Percentiles rank a stretch among this genome's conserved stretches.
These are phyloP conservation scores for Oncorhynchus clarkii DNA, from an alignment of 2,113 vertebrate species.

Conservation along the genomic window DNA sequence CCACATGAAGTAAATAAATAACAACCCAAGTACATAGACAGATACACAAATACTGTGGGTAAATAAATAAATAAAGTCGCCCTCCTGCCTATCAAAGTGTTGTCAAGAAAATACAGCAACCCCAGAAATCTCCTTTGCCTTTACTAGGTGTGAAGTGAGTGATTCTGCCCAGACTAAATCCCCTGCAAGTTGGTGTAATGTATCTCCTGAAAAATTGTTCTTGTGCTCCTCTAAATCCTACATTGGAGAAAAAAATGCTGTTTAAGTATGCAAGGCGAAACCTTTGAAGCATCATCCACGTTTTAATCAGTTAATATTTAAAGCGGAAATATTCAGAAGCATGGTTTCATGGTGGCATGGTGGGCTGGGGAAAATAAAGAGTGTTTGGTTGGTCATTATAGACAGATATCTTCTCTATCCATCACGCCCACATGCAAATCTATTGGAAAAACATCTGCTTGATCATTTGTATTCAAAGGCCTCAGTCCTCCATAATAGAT, in stretches of 20 bases:
- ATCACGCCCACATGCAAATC: conserved; percentile 28
- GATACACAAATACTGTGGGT: neutral
- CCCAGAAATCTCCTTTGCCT: conserved; percentile 5
- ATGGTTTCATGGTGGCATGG: conserved; percentile 33
- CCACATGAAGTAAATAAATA: neutral
- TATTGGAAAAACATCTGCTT: conserved; percentile 21
- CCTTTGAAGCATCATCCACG: conserved; percentile 62
- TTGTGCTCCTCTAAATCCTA: conserved; percentile 40
- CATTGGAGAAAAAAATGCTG: conserved; percentile 31
- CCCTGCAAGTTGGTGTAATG: conserved; percentile 20
- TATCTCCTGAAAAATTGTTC: conserved; percentile 35
- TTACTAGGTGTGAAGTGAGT: conserved; percentile 31
- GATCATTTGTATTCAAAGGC: conserved; percentile 59
- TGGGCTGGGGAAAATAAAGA: conserved; percentile 13
- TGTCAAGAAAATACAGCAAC: conserved; percentile 14
- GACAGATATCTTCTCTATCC: conserved; percentile 34
- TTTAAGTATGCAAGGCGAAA: conserved; percentile 62
- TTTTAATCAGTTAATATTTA: conserved; percentile 69
- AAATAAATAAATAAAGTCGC: neutral
- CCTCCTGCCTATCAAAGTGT: neutral
- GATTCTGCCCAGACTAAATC: conserved; percentile 30
- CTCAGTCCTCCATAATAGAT: conserved; percentile 34
- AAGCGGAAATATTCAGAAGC: conserved; percentile 57
- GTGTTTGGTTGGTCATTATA: conserved; percentile 16
- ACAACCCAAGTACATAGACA: neutral